Percentiles rank a stretch among this genome's conserved stretches.
These are phyloP conservation scores for Illadopsis cleaveri DNA, from an alignment of 2,113 vertebrate genomes.

Conservation along the genomic window DNA sequence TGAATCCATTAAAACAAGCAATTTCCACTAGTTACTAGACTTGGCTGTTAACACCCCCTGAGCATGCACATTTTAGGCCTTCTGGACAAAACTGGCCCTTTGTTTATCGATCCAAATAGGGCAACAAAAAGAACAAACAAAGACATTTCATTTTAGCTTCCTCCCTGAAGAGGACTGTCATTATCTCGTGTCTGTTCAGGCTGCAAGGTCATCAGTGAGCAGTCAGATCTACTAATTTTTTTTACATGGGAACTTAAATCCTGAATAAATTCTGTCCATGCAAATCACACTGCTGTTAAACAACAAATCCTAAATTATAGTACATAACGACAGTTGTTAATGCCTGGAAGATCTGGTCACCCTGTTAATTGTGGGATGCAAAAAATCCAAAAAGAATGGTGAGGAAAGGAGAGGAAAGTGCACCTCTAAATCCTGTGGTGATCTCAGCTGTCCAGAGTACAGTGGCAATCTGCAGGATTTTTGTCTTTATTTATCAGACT, in stretches of 20 bases:
- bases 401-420: not conserved
- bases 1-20: not conserved
- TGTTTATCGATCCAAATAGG: not conserved
- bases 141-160: not conserved
- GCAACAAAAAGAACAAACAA: not conserved
- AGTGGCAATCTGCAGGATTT: conserved; percentile 67
- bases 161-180: not conserved
- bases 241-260: not conserved
- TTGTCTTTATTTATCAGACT: conserved; percentile 82
- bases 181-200: not conserved
- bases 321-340: not conserved
- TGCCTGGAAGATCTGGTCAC: not conserved
- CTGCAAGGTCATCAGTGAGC: not conserved
- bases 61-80: not conserved
- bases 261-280: not conserved
- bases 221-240: not conserved
- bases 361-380: not conserved
- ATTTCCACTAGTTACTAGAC: not conserved
- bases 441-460: conserved; percentile 40
- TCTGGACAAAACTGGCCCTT: not conserved
- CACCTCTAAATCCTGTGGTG: not conserved
- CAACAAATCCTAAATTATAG: not conserved
- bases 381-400: not conserved
- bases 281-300: not conserved
- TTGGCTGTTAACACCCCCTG: not conserved